These are phyloP conservation scores for Holothuria scabra DNA, from an alignment of 53 echinoderm and acorn worm species.

Conservation along the genomic window DNA sequence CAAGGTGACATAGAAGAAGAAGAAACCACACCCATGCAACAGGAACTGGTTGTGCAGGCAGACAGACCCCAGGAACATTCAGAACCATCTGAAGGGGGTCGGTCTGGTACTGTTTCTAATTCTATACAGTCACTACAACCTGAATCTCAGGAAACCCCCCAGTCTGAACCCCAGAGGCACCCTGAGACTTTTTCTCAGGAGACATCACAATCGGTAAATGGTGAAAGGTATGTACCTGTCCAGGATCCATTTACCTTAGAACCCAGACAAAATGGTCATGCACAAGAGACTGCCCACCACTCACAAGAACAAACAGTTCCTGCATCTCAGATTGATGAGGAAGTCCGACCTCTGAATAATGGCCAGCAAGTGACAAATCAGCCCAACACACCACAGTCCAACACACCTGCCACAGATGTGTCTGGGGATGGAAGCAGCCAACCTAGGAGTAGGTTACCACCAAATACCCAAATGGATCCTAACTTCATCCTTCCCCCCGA, in stretches of 20 bases:
- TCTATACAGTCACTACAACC: constrained; percentile 37
- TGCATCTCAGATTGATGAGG: constrained; percentile 39
- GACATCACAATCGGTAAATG: neutral
- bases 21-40: neutral
- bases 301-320: neutral
- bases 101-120: constrained; percentile 31
- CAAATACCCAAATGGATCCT: constrained; percentile 31
- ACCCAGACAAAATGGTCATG: neutral
- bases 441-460: constrained; percentile 26
- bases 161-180: neutral
- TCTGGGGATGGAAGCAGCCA: neutral
- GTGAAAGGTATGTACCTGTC: constrained; percentile 26
- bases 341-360: constrained; percentile 34
- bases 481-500: constrained; percentile 58
- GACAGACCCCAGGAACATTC: constrained; percentile 40
- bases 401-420: neutral
- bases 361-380: neutral
- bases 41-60: neutral
- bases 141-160: neutral
- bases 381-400: constrained; percentile 3
- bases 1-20: neutral
- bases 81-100: constrained; percentile 10
- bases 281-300: neutral
- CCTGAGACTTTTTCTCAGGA: constrained; percentile 34
- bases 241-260: constrained; percentile 29